Conservation (phyloP, 2,888 invertebrate genomes). For the Drosophila anceps region DNA sequence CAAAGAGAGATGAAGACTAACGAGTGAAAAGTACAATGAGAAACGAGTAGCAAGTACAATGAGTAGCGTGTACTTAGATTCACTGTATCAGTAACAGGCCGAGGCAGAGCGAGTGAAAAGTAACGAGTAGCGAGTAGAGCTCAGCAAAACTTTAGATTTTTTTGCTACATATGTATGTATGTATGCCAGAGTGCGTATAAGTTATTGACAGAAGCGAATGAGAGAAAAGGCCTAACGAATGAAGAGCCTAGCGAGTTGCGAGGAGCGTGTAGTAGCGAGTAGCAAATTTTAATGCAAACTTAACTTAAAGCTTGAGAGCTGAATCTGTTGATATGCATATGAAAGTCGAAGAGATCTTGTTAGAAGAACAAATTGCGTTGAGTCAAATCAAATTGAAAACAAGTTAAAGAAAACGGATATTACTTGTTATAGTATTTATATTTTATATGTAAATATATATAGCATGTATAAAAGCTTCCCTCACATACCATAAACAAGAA, state of each 20-base stretch:
- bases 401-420: background rate
- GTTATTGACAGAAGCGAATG: too few relatives aligned
- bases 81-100: too few relatives aligned
- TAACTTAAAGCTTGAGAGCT: background rate
- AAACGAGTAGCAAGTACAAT: background rate
- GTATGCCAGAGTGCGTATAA: too few relatives aligned
- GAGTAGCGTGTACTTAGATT: too few relatives aligned
- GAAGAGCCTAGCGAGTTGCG: too few relatives aligned
- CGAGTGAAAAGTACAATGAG: background rate
- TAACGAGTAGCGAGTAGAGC: background rate
- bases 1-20: background rate
- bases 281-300: background rate
- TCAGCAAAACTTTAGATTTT: too few relatives aligned
- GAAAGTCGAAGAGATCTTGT: background rate
- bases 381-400: background rate
- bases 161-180: too few relatives aligned
- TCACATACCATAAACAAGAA: background rate
- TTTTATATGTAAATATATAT: background rate
- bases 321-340: background rate
- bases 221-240: too few relatives aligned
- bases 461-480: background rate
- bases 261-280: too few relatives aligned
- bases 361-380: background rate
- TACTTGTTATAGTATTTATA: background rate
- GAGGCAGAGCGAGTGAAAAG: too few relatives aligned